A percentile compares a stretch with the other conserved stretches of the same genome.
Conservation (phyloP, 2,888 invertebrate genomes). For the Rhaphigaster nebulosa region DNA sequence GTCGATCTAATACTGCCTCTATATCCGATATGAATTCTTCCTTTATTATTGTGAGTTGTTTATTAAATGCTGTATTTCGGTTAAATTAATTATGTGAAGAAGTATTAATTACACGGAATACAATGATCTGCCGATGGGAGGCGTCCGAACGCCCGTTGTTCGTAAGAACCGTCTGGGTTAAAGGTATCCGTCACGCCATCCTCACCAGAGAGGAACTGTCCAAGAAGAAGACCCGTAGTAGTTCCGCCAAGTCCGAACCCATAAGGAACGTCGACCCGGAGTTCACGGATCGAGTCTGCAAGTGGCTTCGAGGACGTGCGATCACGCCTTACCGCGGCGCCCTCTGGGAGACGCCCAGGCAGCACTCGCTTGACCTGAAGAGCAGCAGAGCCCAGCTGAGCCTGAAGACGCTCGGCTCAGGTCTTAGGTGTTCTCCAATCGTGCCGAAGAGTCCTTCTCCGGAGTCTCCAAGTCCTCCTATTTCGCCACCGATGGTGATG, state of each 20-base stretch:
- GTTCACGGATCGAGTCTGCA: conserved; percentile 31
- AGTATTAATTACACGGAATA: background rate
- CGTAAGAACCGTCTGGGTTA: conserved; percentile 77
- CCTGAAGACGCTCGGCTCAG: conserved; percentile 33
- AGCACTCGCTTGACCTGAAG: conserved; percentile 35
- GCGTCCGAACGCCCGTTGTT: conserved; percentile 73
- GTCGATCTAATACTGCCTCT: background rate
- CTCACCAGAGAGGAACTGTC: conserved; percentile 76
- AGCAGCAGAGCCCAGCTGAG: conserved; percentile 40
- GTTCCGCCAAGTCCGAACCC: conserved; percentile 25
- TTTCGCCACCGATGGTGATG: conserved; percentile 9
- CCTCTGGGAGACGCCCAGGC: conserved; percentile 60
- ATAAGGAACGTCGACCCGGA: conserved; percentile 1
- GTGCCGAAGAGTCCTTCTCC: conserved; percentile 22
- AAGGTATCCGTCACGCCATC: conserved; percentile 79
- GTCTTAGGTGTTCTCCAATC: background rate
- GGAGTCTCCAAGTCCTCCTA: conserved; percentile 19
- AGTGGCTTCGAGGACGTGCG: conserved; percentile 43
- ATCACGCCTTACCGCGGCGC: conserved; percentile 61
- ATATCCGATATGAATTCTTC: too few species aligned
- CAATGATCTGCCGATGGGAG: conserved; percentile 72
- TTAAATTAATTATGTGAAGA: background rate
- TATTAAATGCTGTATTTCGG: background rate
- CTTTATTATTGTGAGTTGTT: too few species aligned
- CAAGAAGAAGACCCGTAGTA: conserved; percentile 41